Evolutionary conservation across 2,888 invertebrate species (phyloP).

Genomic region (Pristionchus exspectatus): DNA sequence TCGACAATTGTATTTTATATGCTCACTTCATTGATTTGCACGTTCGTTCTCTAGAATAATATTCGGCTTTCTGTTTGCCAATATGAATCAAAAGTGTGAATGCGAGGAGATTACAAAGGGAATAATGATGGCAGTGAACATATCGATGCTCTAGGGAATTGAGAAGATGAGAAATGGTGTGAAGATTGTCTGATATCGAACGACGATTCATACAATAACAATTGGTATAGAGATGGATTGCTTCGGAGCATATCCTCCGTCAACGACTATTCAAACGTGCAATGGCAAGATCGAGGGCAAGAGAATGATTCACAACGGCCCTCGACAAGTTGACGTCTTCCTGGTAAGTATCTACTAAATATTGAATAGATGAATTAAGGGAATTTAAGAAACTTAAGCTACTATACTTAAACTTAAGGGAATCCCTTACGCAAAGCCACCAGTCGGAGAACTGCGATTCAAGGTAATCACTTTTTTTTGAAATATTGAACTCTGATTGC

Average conservation of each 20-base stretch:
- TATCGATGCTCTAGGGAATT: background rate
- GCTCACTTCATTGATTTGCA: background rate
- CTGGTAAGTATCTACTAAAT: background rate
- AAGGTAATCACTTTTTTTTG: background rate
- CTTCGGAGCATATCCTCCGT: background rate
- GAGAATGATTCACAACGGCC: background rate
- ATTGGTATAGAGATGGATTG: background rate
- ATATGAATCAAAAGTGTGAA: background rate
- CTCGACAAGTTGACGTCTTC: constrained; percentile 33
- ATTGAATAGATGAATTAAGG: background rate
- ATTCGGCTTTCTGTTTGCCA: constrained; percentile 1
- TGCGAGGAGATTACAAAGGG: background rate
- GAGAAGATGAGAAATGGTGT: background rate
- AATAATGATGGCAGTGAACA: background rate
- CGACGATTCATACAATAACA: background rate
- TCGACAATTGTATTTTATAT: too few species aligned
- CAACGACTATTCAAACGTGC: background rate
- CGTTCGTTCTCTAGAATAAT: background rate
- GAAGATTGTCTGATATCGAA: background rate
- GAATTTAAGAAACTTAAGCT: too few species aligned
- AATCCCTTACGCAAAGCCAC: constrained; percentile 43
- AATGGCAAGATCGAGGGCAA: constrained; percentile 32
- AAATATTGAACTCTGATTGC: background rate
- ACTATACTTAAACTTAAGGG: background rate
- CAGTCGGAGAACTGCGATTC: constrained; percentile 32